phyloP scores from a whole-genome alignment of 2,888 invertebrate genomes.

The Eristalis tenax region DNA sequence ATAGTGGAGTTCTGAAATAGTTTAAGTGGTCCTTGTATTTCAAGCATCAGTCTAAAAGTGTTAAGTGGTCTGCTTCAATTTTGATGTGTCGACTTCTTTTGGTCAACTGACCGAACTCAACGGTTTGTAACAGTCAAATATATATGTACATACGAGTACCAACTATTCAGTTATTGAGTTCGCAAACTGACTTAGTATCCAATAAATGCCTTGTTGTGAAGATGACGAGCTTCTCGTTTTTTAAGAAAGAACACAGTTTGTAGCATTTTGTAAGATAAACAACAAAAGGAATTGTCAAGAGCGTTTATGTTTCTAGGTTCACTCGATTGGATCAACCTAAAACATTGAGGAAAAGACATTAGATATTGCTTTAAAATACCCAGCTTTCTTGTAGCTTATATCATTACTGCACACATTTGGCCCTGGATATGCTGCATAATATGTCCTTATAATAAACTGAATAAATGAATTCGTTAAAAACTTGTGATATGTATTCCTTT shows the following conservation, averaged over 20 bases:
- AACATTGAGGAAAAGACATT: too few relatives aligned
- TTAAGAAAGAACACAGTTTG: neutral
- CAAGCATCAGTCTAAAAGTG: slow-evolving; percentile 2
- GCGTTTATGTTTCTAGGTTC: neutral
- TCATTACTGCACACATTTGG: neutral
- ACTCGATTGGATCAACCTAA: too few relatives aligned
- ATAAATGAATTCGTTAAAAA: neutral
- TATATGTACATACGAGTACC: neutral
- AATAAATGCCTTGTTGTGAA: neutral
- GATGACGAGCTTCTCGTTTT: neutral
- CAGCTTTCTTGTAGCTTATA: neutral
- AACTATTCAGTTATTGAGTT: neutral
- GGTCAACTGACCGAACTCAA: neutral
- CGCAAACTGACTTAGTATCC: neutral
- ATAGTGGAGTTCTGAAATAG: neutral
- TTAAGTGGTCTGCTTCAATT: neutral
- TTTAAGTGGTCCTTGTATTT: neutral
- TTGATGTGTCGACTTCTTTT: neutral
- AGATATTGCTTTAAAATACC: too few relatives aligned
- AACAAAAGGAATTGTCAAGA: neutral
- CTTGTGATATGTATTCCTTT: slow-evolving; percentile 28
- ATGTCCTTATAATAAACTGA: neutral
- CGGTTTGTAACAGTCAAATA: neutral
- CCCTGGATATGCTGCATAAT: slow-evolving; percentile 10
- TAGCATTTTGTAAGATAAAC: neutral